Evolutionary conservation across 2,797 vertebrate species (phyloP).

Genomic region (Macropodus opercularis): DNA sequence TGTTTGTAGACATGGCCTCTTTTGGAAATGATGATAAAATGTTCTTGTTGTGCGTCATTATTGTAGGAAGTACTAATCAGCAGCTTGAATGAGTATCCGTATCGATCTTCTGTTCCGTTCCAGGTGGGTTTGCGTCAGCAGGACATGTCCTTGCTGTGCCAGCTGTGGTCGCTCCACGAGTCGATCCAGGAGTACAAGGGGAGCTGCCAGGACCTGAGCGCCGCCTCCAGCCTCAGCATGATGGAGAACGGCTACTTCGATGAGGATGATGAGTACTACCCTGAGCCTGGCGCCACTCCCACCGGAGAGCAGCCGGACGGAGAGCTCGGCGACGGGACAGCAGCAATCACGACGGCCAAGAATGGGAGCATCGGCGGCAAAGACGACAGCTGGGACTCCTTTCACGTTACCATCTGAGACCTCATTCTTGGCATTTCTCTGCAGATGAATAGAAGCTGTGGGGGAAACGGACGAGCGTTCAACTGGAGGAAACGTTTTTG

Average conservation of each 20-base stretch:
- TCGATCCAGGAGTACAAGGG: conserved; percentile 99
- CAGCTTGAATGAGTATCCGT: neutral
- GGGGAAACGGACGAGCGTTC: neutral
- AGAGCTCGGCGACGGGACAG: conserved; percentile 41
- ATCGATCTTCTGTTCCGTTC: neutral
- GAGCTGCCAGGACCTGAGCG: conserved; percentile 90
- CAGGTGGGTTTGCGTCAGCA: conserved; percentile 97
- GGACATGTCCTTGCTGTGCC: conserved; percentile 98
- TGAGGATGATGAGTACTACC: conserved; percentile 93
- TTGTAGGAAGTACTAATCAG: neutral
- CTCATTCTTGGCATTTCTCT: neutral
- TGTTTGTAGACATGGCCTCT: neutral
- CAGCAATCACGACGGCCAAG: conserved; percentile 44
- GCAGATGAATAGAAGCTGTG: conserved; percentile 14
- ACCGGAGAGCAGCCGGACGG: conserved; percentile 78
- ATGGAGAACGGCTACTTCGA: conserved; percentile 96
- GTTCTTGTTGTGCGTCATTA: neutral
- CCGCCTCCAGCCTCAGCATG: conserved; percentile 89
- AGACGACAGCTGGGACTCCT: conserved; percentile 84
- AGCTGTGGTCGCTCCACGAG: conserved; percentile 97
- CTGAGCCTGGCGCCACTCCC: conserved; percentile 81
- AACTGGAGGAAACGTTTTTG: conserved; percentile 20
- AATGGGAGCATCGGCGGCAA: conserved; percentile 70
- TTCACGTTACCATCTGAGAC: conserved; percentile 81
- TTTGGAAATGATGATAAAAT: neutral